Base-by-base conservation (phyloP, 2,888 invertebrate genomes). In the Caradrina clavipalpis region DNA sequence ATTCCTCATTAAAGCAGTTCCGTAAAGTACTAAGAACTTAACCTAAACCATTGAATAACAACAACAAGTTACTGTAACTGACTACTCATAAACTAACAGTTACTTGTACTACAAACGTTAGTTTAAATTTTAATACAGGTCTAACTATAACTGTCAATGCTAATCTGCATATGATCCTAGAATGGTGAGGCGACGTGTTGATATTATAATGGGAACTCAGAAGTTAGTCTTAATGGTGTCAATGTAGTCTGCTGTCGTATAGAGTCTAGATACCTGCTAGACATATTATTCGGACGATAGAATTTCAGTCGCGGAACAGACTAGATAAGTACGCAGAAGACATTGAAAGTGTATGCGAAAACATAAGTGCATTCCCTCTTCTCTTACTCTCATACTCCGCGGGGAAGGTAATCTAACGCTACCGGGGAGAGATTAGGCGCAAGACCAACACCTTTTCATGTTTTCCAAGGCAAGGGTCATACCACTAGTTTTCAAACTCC, bases 21-120 rank as follows among this genome's bases (percentile, higher is more conserved):
- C 19, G 19, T 69, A 49, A 63, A 64, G 8, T 57, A 51, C 45
- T 50, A 5, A 35, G 42, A 50, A 74, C 17, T 1, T 39, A 54
- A 39, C 45, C 45, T 31, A 22, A 53, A 11, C 75, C 19, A 57
- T 63, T 59, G 51, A 69, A 78, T 57, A 78, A 78, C n/a, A 57
- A 64, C 54, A 73, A 51, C 26, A 47, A 49, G 11, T 45, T 56
- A 69, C 55, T 70, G 69, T 79, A 49, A 61, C 61, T 39, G 51
- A 62, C 55, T 59, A 65, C 76, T 69, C 80, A 66, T 80, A 78
- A 39, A 35, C 22, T 15, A 54, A 82, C 83, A 35, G 83, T 81
- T 79, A 81, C 35, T 64, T 54, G 82, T 70, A 68, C 76, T 51
- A 79, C 73, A 31, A 81, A 69, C 8, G 21, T 56, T 68, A 59